Conservation (phyloP, 1,140 invertebrate species). For the Sycophila sp. region DNA sequence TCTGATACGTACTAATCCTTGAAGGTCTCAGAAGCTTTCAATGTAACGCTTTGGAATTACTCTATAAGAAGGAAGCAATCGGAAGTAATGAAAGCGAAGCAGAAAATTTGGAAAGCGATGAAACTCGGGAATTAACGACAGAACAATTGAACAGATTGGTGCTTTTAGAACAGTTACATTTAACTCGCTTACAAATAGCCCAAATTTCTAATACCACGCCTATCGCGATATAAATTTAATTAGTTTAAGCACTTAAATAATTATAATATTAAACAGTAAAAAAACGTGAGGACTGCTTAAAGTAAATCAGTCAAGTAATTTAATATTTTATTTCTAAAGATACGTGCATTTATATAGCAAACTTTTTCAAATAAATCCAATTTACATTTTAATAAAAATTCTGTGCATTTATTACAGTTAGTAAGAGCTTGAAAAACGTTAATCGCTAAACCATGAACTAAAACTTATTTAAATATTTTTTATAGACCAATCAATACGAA, state of each 20-base stretch:
- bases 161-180: conserved; percentile 39
- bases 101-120: conserved; percentile 36
- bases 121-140: conserved; percentile 37
- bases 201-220: neutral
- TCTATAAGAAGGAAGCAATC: conserved; percentile 15
- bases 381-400: too few species aligned
- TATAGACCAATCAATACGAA: conserved; percentile 55
- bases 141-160: conserved; percentile 42
- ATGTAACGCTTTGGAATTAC: neutral
- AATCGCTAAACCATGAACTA: too few species aligned
- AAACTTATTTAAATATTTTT: conserved; percentile 23
- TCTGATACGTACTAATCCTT: conserved; percentile 30
- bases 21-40: conserved; percentile 36
- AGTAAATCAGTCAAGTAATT: too few species aligned
- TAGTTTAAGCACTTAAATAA: too few species aligned
- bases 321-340: neutral
- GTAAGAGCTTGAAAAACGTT: too few species aligned
- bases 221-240: neutral
- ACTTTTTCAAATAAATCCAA: neutral
- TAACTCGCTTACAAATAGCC: conserved; percentile 34
- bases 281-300: too few species aligned
- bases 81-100: conserved; percentile 10
- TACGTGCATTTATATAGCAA: neutral
- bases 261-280: too few species aligned
- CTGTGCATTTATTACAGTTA: too few species aligned